phyloP scores from a whole-genome alignment of 2,113 vertebrate species.

The Clinocottus analis region DNA sequence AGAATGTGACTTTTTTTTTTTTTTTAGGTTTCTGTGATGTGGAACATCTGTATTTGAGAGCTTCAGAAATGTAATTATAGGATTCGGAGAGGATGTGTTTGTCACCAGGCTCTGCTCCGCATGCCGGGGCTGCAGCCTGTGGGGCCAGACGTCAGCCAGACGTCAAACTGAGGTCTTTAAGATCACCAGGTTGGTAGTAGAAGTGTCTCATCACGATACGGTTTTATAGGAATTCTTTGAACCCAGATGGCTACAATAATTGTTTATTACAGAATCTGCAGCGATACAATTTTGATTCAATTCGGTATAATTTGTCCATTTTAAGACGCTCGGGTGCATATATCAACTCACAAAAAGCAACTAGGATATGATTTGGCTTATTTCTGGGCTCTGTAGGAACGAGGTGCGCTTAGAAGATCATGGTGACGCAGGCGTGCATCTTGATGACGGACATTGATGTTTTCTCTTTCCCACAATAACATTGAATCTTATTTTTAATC shows the following conservation, averaged over 20 bases:
- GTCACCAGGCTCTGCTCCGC: conserved; percentile 18
- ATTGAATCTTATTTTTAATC: background rate
- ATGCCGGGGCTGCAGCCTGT: background rate
- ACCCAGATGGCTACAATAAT: background rate
- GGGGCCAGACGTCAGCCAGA: conserved; percentile 8
- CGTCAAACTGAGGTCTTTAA: background rate
- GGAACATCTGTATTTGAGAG: conserved; percentile 37
- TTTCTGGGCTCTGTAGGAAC: background rate
- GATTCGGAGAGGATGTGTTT: conserved; percentile 37
- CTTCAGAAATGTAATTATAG: conserved; percentile 48
- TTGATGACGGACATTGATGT: background rate
- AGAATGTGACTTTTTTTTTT: conserved; percentile 39
- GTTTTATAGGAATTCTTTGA: background rate
- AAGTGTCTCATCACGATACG: background rate
- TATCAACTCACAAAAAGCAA: no score
- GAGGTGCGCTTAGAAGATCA: background rate
- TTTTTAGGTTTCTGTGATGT: conserved; percentile 54
- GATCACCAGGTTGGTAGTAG: background rate
- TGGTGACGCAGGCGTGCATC: background rate
- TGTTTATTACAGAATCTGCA: background rate
- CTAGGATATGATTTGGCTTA: background rate
- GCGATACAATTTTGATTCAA: background rate
- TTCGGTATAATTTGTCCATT: background rate
- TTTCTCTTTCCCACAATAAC: background rate
- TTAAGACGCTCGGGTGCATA: background rate